Conservation (phyloP, 2,797 vertebrate species). For the Balearica regulorum region DNA sequence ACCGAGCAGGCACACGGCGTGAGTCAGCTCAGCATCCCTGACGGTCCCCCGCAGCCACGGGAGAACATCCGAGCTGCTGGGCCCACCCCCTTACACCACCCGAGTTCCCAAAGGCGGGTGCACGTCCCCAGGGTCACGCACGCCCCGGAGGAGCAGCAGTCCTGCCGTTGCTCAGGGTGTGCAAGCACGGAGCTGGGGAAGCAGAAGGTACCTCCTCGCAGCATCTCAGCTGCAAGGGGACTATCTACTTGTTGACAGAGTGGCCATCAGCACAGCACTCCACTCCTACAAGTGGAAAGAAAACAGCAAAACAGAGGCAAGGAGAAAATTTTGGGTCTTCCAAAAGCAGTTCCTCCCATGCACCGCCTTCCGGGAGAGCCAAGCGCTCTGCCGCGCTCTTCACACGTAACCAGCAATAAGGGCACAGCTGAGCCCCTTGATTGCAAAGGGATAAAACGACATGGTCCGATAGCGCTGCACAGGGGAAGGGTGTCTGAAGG, state of each 20-base stretch:
- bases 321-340: background rate
- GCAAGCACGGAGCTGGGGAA: rapidly evolving
- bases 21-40: background rate
- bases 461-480: rapidly evolving
- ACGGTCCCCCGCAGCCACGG: rapidly evolving
- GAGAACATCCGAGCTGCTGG: rapidly evolving
- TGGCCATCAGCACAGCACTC: background rate
- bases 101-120: background rate
- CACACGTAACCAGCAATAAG: background rate
- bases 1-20: background rate
- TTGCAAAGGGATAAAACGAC: background rate
- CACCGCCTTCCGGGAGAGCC: background rate
- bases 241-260: background rate
- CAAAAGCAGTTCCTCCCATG: background rate
- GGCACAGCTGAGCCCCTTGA: background rate
- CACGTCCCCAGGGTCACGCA: rapidly evolving
- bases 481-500: background rate
- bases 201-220: background rate
- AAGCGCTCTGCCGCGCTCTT: background rate
- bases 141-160: rapidly evolving
- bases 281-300: background rate
- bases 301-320: background rate
- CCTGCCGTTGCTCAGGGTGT: background rate
- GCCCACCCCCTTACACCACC: background rate
- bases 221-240: background rate